Evolutionary conservation across 2,888 invertebrate genomes (phyloP), one percentile per base, ranked within the genome.

Genomic region (Crematogaster levior): DNA sequence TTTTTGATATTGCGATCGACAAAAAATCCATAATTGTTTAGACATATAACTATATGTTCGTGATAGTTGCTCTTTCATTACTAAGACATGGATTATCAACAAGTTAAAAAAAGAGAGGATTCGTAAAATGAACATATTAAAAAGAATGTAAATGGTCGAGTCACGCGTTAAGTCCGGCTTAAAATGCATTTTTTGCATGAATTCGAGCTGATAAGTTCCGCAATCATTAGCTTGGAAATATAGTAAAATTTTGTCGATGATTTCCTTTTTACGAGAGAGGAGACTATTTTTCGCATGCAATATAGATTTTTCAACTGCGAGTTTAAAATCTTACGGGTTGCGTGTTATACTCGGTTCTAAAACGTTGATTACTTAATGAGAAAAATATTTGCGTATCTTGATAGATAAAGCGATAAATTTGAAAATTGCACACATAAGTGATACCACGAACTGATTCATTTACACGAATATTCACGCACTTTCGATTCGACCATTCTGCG

Each of bases 231-330:
- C 51, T 37, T 18, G 21, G 37, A 10, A n/a, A 51, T 51, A 27
- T 24, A 43, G 12, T 30, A 51, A 51, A 68, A 68, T 68, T 68
- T n/a, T 53, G 21, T 24, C 68, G 65, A 46, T 7, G 37, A 68
- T 51, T 53, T 68, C 37, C 51, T 68, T 37, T 10, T 53, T 10
- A 2, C 34, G 37, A 7, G 30, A 30, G 6, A 37, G 18, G 6
- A 66, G 40, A 43, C 46, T 18, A 46, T n/a, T 66, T 51, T 51
- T 15, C 34, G 3, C 21, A 30, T n/a, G n/a, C 24, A 1, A 18
- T 66, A 46, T 6, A 65, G 1, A 24, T 65, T 27, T 65, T 65
- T 15, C 4, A 27, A 24, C 15, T 15, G 3, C 34, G 6, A 6
- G 6, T 34, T 7, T 27, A 30, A 30, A 48, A 66, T 34, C 18